Evolutionary conservation across 2,113 vertebrate genomes (phyloP), one percentile per base, ranked within the genome.

Genomic region (Xyrauchen texanus): DNA sequence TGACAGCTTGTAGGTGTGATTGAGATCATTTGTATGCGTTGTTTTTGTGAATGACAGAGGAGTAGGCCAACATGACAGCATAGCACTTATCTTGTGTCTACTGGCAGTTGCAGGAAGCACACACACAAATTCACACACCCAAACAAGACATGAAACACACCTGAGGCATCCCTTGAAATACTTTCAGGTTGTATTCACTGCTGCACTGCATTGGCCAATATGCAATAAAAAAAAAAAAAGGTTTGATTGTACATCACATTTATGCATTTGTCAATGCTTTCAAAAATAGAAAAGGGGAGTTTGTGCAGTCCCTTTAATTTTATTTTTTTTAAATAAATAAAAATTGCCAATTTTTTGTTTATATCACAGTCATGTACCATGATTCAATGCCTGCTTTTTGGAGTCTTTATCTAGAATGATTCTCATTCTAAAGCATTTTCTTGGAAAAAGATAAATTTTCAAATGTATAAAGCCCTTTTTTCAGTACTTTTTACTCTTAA

Each of bases 1-100:
- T 79, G 87, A 89, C 51, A 63, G 34, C 70, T 72, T 76, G 80
- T 80, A 76, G 53, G 79, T 81, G 80, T 81, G 67, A 87, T 34
- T 85, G 81, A 86, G 73, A 79, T 86, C 21, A 34, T 34, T 34
- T 85, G 85, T 84, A 42, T 77, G 7, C 64, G 10, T 67, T 73
- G 51, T 79, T 69, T 79, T 68, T 75, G 45, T 81, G 64, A 81
- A 76, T 81, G 79, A 81, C 79, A 68, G 71, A 44, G 64, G 65
- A 73, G 76, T 16, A 76, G 68, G 80, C 74, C 55, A 67, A 79
- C 73, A 47, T 72, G 78, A 83, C 85, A 81, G 68, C 21, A 51
- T 46, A 75, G 64, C 76, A 83, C 61, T 83, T 83, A 71, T 53
- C 66, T 65, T 47, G 16, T 16, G 58, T 76, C 71, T 76, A 55